Percentiles rank a stretch among this genome's conserved stretches.
Evolutionary conservation across 2,888 invertebrate genomes (phyloP).

Genomic region (Norana najaformis): DNA sequence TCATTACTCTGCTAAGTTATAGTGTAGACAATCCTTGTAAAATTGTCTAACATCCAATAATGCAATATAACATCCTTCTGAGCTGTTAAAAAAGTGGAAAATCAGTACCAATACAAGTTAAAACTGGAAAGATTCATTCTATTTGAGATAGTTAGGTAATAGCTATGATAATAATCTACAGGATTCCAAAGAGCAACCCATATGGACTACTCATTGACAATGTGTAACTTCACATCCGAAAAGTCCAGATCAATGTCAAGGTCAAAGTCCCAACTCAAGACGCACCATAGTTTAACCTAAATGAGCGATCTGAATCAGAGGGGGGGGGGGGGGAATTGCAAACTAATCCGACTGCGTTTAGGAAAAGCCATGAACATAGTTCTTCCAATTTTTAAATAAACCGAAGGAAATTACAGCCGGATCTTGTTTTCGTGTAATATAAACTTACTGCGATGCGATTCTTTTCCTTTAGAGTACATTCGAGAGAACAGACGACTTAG

Average conservation of each 20-base stretch:
- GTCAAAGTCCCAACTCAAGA: not conserved
- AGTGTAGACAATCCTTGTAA: not conserved
- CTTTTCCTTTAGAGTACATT: not conserved
- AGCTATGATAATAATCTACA: not conserved
- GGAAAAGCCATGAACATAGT: not conserved
- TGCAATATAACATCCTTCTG: not conserved
- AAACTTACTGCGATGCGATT: not conserved
- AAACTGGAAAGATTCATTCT: not conserved
- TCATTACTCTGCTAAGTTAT: too few species aligned
- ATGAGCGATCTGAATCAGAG: not conserved
- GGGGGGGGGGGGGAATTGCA: too few species aligned
- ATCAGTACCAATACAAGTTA: not conserved
- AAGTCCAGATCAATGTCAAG: not conserved
- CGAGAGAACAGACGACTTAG: not conserved
- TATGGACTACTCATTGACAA: not conserved
- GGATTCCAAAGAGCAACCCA: not conserved
- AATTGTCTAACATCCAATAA: not conserved
- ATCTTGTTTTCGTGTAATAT: not conserved
- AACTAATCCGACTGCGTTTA: not conserved
- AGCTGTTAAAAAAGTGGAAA: not conserved
- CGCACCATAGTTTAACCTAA: not conserved
- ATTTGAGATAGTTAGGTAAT: not conserved
- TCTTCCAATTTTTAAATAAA: not conserved
- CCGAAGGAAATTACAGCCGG: not conserved
- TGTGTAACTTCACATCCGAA: not conserved